Evolutionary conservation across 2,113 vertebrate species (phyloP).

Genomic region (Burhinus bistriatus): DNA sequence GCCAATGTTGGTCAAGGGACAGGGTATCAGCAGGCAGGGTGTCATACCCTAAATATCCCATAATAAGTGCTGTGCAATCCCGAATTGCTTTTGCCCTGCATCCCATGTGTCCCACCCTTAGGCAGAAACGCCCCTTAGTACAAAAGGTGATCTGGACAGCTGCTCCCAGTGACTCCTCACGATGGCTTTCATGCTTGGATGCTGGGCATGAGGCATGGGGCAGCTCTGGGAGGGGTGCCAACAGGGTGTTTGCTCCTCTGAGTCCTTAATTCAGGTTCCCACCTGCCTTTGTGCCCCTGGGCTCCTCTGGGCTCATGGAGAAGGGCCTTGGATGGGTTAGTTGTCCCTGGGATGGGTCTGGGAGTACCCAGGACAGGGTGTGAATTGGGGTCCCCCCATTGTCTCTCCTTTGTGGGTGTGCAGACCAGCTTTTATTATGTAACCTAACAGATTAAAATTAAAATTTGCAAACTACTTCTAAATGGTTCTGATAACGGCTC

Average conservation of each 20-base stretch:
- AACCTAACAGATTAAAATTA: neutral
- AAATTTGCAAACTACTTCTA: neutral
- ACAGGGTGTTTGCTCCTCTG: neutral
- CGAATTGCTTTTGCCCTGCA: neutral
- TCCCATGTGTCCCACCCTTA: too few species aligned
- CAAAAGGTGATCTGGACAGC: neutral
- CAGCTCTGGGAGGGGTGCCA: neutral
- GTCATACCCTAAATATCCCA: too few species aligned
- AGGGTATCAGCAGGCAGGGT: too few species aligned
- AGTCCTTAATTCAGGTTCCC: neutral
- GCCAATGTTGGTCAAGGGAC: too few species aligned
- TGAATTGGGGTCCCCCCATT: neutral
- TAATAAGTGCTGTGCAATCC: neutral
- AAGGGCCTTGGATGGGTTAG: neutral
- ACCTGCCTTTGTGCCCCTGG: neutral
- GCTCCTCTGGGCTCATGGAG: neutral
- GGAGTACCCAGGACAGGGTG: neutral
- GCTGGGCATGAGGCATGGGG: neutral
- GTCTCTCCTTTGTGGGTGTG: neutral
- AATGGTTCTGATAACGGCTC: neutral
- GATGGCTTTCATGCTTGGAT: neutral
- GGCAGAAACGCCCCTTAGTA: neutral
- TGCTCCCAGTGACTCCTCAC: neutral
- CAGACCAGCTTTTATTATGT: neutral
- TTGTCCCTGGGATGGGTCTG: neutral